These are phyloP conservation scores for Callinectes sapidus DNA, from an alignment of 2,888 invertebrate species.

Conservation along the genomic window DNA sequence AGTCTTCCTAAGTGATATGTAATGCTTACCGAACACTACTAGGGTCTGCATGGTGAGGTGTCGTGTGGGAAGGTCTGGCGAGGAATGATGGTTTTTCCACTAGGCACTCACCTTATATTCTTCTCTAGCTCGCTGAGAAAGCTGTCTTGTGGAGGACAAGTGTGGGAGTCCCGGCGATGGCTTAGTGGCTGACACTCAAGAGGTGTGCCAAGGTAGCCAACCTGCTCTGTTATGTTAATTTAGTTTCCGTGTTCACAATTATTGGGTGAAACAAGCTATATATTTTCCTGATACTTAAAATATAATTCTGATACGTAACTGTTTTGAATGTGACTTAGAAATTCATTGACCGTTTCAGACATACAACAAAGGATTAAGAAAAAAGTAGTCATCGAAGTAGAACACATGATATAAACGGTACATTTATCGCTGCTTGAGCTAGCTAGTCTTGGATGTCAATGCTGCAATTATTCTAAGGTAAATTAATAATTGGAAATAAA, in stretches of 20 bases:
- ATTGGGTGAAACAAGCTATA: not conserved
- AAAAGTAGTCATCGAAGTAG: not conserved
- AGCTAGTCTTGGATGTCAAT: not conserved
- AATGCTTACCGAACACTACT: not conserved
- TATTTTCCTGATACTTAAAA: not conserved
- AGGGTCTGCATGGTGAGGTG: not conserved
- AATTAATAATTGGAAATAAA: not conserved
- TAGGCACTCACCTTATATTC: not conserved
- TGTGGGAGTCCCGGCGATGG: not conserved
- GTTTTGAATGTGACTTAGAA: not conserved
- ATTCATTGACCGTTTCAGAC: not conserved
- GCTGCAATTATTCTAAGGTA: not conserved
- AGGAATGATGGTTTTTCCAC: not conserved
- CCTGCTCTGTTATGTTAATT: not conserved
- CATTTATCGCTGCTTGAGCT: no score
- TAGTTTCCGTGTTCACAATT: not conserved
- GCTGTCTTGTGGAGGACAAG: not conserved
- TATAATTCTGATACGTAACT: not conserved
- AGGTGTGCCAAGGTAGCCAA: not conserved
- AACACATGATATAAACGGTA: no score
- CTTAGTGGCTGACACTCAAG: not conserved
- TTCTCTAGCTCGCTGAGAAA: not conserved
- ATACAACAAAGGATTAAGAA: not conserved
- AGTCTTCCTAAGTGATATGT: not conserved
- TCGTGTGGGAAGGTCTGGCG: not conserved